phyloP scores from a whole-genome alignment of 2,113 vertebrate species.

The Psammodynastes pulverulentus region DNA sequence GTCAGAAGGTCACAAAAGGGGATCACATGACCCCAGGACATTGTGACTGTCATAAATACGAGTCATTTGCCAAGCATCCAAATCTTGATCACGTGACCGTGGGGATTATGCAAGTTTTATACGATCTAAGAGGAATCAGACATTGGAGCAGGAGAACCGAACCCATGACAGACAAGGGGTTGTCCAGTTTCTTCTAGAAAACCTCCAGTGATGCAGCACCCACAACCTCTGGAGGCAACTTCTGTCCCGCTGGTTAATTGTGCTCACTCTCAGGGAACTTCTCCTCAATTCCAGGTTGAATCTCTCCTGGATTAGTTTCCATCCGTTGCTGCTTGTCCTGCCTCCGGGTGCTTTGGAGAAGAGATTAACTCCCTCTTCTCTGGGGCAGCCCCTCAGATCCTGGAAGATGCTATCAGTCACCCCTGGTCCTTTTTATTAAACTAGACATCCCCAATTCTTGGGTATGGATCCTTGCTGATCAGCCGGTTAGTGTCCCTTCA shows the following conservation, averaged over 20 bases:
- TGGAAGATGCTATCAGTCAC: neutral
- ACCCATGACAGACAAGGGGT: too few relatives aligned
- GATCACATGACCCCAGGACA: too few relatives aligned
- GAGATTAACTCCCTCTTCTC: too few relatives aligned
- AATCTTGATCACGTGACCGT: too few relatives aligned
- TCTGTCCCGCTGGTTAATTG: too few relatives aligned
- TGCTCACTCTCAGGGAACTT: neutral
- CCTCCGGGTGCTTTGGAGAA: neutral
- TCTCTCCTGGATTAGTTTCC: neutral
- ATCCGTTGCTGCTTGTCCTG: neutral
- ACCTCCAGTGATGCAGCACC: too few relatives aligned
- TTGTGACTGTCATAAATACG: too few relatives aligned
- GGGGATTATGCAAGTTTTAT: too few relatives aligned
- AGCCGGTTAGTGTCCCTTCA: neutral
- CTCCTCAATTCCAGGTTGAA: neutral
- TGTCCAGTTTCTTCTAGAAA: neutral
- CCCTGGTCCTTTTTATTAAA: neutral
- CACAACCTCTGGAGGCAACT: neutral
- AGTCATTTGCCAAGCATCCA: too few relatives aligned
- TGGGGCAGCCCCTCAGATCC: neutral
- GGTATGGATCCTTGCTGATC: neutral
- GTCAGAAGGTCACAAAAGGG: too few relatives aligned
- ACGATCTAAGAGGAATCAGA: too few relatives aligned
- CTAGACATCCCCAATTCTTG: neutral
- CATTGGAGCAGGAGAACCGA: neutral